A percentile compares a stretch with the other conserved stretches of the same genome.
phyloP scores from a whole-genome alignment of 2,888 invertebrate species.

The Nephrocerus scutellatus region DNA sequence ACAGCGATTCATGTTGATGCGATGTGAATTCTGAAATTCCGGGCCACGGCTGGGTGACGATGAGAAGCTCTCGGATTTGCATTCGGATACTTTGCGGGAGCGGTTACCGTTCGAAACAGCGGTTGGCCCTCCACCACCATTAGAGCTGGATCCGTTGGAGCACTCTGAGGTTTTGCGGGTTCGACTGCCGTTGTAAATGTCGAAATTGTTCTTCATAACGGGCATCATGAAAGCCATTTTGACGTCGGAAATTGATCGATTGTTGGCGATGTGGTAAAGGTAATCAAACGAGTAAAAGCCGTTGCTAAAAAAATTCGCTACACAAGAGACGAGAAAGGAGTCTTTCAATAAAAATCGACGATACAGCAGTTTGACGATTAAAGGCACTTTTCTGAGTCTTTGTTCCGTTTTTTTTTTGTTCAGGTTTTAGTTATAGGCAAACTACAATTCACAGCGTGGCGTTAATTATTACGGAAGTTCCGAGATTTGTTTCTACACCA shows the following conservation, averaged over 20 bases:
- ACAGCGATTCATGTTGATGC: constrained; percentile 43
- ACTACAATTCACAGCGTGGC: no score
- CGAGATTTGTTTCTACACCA: no score
- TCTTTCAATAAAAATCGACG: no score
- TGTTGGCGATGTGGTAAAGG: not conserved
- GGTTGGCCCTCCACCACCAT: constrained; percentile 50
- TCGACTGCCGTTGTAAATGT: constrained; percentile 76
- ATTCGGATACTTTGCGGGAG: constrained; percentile 50
- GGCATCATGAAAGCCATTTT: constrained; percentile 93
- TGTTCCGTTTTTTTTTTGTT: no score
- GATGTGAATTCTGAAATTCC: constrained; percentile 28
- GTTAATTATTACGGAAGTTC: no score
- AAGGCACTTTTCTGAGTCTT: no score
- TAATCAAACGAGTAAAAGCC: no score
- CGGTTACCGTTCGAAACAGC: constrained; percentile 42
- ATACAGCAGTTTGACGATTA: constrained; percentile 10
- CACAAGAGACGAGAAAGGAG: no score
- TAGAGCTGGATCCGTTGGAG: constrained; percentile 44
- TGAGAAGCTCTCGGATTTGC: constrained; percentile 51
- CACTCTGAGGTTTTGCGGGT: constrained; percentile 70
- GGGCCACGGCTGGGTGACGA: constrained; percentile 47
- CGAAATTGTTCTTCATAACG: constrained; percentile 88
- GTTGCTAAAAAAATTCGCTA: no score
- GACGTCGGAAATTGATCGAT: constrained; percentile 6
- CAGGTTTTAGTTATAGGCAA: no score